Conservation (phyloP, 2,797 vertebrate species). For the Tokudaia muenninki region DNA sequence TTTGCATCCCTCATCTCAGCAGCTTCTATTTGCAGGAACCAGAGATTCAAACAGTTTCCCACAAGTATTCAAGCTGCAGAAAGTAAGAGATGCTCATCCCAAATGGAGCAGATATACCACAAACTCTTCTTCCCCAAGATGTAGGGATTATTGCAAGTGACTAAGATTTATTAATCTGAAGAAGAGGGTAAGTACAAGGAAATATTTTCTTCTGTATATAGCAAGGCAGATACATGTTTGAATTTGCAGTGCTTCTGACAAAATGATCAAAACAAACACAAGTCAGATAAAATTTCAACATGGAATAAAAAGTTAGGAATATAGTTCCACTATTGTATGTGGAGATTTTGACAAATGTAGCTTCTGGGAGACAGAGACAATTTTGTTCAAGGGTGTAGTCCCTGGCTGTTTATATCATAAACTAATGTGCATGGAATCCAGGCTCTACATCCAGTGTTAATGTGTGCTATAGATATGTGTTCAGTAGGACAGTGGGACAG, state of each 20-base stretch:
- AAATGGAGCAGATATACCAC: background rate
- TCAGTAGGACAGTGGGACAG: background rate
- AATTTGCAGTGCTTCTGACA: background rate
- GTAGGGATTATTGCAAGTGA: background rate
- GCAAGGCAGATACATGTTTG: background rate
- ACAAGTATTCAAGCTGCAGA: background rate
- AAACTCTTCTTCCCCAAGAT: background rate
- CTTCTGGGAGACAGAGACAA: background rate
- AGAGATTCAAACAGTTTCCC: background rate
- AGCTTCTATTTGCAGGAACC: background rate
- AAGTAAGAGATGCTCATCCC: background rate
- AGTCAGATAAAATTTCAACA: background rate
- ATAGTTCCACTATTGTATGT: background rate
- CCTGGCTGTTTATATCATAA: too few species aligned
- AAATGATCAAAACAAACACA: background rate
- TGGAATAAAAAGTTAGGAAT: background rate
- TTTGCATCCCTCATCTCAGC: background rate
- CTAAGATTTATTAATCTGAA: too few species aligned
- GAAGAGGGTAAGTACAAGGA: background rate
- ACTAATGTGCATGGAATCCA: background rate
- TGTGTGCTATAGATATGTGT: fast-evolving
- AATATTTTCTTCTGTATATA: background rate
- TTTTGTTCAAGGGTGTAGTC: background rate
- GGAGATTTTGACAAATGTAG: background rate
- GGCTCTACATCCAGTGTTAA: background rate